phyloP scores from a whole-genome alignment of 2,797 vertebrate species.

The Eupleurogrammus muticus region DNA sequence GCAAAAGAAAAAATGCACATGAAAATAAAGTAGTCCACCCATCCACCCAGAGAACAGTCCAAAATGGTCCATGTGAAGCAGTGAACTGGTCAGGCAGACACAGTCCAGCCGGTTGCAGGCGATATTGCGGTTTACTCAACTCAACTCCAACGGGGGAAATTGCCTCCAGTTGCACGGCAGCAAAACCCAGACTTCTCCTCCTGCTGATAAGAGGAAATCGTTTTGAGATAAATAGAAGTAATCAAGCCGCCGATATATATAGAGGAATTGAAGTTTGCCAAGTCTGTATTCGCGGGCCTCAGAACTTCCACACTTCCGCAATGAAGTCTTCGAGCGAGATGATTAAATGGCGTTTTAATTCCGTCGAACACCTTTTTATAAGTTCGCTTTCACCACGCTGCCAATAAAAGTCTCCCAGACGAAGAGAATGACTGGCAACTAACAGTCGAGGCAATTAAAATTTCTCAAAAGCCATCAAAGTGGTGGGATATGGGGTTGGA shows the following conservation, averaged over 20 bases:
- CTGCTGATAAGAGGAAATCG: conserved; percentile 53
- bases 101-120: conserved; percentile 17
- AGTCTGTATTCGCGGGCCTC: conserved; percentile 5
- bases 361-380: conserved; percentile 36
- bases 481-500: conserved; percentile 8
- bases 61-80: no score
- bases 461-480: conserved; percentile 51
- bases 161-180: conserved; percentile 43
- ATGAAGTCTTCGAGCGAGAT: conserved; percentile 19
- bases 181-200: conserved; percentile 37
- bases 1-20: no score
- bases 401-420: conserved; percentile 30
- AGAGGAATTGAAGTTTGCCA: conserved; percentile 21
- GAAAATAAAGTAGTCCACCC: no score
- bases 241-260: conserved; percentile 30
- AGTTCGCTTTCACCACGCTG: conserved; percentile 26
- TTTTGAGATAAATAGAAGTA: conserved; percentile 57
- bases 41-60: no score
- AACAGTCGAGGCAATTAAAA: conserved; percentile 57
- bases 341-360: conserved; percentile 52
- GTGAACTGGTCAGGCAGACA: conserved; percentile 1
- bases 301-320: conserved; percentile 12
- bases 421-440: conserved; percentile 23
- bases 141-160: conserved; percentile 54
- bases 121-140: conserved; percentile 32